Base-by-base conservation (phyloP, 2,888 invertebrate species). In the Caenorhabditis sp. region DNA sequence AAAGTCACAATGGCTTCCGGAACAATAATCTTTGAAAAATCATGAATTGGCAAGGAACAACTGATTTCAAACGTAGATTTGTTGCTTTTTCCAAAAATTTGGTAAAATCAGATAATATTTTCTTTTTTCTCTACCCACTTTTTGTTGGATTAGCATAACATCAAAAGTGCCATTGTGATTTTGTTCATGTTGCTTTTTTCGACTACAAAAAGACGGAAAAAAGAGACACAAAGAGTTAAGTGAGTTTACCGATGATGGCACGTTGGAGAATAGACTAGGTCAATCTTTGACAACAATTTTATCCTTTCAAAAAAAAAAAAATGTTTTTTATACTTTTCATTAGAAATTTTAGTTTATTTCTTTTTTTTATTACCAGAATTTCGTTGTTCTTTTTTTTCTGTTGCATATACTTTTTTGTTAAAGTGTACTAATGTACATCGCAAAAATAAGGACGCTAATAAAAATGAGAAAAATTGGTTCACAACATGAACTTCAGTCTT, bases 191-290 rank as follows among this genome's bases (percentile, higher is more conserved):
- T 43, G 43, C 43, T 43, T 14, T 43, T 43, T 43, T 43, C 3
- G n/a, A 43, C 43, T 43, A 43, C 43, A 43, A 43, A 43, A 43
- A 43, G 17, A 12, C 5, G 7, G 17, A 23, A 21, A 52, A 52
- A 52, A 52, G 21, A 21, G 52, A 52, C 52, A 52, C 52, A 52
- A 52, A 52, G 21, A 52, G 52, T 52, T 52, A 52, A 52, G 52
- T 52, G 52, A 52, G 52, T 52, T 52, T 52, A 52, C 52, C 52
- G 52, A 49, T 49, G 20, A n/a, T 49, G 52, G 21, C 8, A 21
- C 21, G 21, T 2, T 7, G 5, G 43, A 43, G 43, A 43, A 43
- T 43, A 4, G 31, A 31, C 10, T 31, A 7, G 31, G 31, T 31
- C 31, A 31, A 31, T 4, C 10, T 31, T 31, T n/a, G n/a, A n/a